Conservation (phyloP, 2,888 invertebrate species). For the Sarcophaga carnaria region DNA sequence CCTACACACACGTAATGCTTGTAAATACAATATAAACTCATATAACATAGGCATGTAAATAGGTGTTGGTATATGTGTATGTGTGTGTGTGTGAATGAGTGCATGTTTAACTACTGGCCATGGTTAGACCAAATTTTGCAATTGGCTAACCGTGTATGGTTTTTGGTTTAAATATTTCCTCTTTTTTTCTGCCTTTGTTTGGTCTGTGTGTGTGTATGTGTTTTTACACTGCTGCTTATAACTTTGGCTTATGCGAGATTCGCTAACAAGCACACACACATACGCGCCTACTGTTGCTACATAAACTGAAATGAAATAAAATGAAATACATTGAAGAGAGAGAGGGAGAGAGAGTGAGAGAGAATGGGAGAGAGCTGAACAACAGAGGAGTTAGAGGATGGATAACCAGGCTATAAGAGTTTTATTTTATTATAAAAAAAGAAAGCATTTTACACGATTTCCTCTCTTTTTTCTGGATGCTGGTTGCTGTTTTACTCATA, state of each 20-base stretch:
- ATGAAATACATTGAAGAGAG: not conserved
- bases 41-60: not conserved
- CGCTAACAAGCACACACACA: not conserved
- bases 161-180: slow-evolving; percentile 49
- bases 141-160: slow-evolving; percentile 67
- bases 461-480: not conserved
- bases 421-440: too few relatives aligned
- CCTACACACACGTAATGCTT: slow-evolving; percentile 24
- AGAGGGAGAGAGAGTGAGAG: too few relatives aligned
- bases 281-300: not conserved
- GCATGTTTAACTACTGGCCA: slow-evolving; percentile 50
- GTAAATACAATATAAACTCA: slow-evolving; percentile 28
- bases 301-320: not conserved
- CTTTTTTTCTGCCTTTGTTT: not conserved
- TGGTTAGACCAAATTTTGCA: slow-evolving; percentile 66
- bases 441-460: not conserved
- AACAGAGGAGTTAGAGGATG: too few relatives aligned
- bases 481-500: slow-evolving; percentile 45
- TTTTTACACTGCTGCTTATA: not conserved
- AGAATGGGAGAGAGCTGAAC: too few relatives aligned
- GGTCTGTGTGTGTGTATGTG: not conserved
- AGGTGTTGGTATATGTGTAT: not conserved
- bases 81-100: not conserved
- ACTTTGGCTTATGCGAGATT: not conserved
- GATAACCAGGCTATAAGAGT: too few relatives aligned